Conservation (phyloP, 2,797 vertebrate genomes). For the Todus mexicanus region DNA sequence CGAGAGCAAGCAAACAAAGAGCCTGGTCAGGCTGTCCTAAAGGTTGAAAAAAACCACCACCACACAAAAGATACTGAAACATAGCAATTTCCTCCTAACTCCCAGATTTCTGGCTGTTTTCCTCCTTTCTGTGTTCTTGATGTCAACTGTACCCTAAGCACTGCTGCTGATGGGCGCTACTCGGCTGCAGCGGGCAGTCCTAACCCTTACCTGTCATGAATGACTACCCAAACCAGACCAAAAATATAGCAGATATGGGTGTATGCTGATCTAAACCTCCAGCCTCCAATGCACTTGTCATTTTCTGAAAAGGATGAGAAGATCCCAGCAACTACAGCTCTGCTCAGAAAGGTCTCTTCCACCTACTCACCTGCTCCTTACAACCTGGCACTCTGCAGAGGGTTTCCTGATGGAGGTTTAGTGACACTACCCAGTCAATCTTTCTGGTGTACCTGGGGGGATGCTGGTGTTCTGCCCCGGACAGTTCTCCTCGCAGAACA, state of each 20-base stretch:
- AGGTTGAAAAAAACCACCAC: background rate
- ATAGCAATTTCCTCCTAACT: background rate
- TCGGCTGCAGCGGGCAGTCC: background rate
- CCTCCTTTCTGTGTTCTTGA: background rate
- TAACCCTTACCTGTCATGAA: too few relatives aligned
- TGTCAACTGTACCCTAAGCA: background rate
- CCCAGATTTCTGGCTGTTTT: background rate
- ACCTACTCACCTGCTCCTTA: background rate
- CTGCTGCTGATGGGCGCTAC: too few relatives aligned
- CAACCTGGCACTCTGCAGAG: background rate
- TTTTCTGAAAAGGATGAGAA: background rate
- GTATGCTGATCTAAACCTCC: background rate
- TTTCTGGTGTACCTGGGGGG: background rate
- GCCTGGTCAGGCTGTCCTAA: background rate
- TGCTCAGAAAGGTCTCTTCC: fast-evolving
- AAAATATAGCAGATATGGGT: background rate
- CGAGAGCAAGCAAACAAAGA: background rate
- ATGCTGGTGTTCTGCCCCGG: background rate
- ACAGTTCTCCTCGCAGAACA: background rate
- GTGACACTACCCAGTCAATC: background rate
- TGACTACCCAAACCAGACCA: background rate
- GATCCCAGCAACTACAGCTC: background rate
- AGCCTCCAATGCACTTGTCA: background rate
- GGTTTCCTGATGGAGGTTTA: background rate
- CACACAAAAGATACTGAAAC: background rate